Evolutionary conservation across 2,797 vertebrate genomes (phyloP).

Genomic region (Sebastes steindachneri): DNA sequence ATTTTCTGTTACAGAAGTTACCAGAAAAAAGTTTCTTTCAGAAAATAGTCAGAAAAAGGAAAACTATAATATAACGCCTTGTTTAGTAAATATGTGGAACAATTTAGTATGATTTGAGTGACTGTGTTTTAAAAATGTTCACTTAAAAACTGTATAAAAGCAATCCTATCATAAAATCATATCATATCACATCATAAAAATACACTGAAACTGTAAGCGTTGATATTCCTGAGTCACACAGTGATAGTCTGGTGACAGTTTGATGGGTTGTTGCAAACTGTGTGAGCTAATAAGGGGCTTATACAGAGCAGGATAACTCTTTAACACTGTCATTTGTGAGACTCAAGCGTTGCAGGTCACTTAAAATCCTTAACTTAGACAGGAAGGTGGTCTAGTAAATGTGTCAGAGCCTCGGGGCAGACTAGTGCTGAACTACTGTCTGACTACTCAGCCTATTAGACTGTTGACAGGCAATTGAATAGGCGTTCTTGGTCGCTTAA

Average conservation of each 20-base stretch:
- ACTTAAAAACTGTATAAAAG: not conserved
- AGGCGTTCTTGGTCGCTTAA: too few relatives aligned
- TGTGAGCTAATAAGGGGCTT: not conserved
- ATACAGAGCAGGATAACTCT: not conserved
- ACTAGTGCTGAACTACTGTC: not conserved
- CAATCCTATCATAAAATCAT: not conserved
- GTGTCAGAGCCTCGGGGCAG: slow-evolving; percentile 14
- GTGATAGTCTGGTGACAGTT: not conserved
- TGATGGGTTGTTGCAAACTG: not conserved
- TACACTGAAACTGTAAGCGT: not conserved
- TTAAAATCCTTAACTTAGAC: not conserved
- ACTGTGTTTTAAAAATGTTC: not conserved
- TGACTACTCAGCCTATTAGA: not conserved
- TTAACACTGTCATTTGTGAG: slow-evolving; percentile 20
- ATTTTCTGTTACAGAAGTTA: not conserved
- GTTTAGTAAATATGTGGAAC: not conserved
- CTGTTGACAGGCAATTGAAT: too few relatives aligned
- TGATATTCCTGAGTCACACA: not conserved
- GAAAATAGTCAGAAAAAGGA: not conserved
- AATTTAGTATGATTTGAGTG: not conserved
- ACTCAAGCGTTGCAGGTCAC: slow-evolving; percentile 15
- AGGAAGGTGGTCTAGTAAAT: slow-evolving; percentile 44
- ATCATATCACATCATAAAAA: not conserved
- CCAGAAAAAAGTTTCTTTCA: not conserved
- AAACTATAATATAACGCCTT: not conserved